phyloP scores from a whole-genome alignment of 2,797 vertebrate species.

The Sebastes reedi region DNA sequence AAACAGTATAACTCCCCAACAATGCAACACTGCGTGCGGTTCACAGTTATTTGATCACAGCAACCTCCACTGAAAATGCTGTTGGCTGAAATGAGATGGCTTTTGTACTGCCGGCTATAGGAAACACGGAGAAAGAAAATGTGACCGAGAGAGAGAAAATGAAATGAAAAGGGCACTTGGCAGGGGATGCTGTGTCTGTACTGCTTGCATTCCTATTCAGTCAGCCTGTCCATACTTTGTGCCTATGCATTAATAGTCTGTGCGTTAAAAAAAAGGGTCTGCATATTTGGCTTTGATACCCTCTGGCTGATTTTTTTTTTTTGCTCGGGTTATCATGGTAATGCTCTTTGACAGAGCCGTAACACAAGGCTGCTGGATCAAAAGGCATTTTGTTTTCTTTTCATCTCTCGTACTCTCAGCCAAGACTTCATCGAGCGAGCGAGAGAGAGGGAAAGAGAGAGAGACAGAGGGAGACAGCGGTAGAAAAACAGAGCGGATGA shows the following conservation, averaged over 20 bases:
- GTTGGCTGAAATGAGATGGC: slow-evolving; percentile 45
- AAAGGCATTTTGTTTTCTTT: slow-evolving; percentile 76
- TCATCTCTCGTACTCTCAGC: slow-evolving; percentile 58
- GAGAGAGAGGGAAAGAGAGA: not conserved
- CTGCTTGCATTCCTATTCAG: slow-evolving; percentile 7
- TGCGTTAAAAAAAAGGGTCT: slow-evolving; percentile 48
- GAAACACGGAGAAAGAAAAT: slow-evolving; percentile 47
- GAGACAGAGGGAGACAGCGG: slow-evolving; percentile 34
- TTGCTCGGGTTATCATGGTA: slow-evolving; percentile 67
- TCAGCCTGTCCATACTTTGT: slow-evolving; percentile 22
- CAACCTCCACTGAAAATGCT: slow-evolving; percentile 42
- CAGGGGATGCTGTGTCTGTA: slow-evolving; percentile 23
- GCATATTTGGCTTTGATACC: slow-evolving; percentile 53
- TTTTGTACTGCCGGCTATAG: slow-evolving; percentile 50
- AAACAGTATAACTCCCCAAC: slow-evolving; percentile 63
- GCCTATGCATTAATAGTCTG: slow-evolving; percentile 45
- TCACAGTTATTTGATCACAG: slow-evolving; percentile 68
- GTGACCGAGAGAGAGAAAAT: slow-evolving; percentile 28
- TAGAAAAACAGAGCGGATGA: slow-evolving; percentile 43
- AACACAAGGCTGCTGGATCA: slow-evolving; percentile 68
- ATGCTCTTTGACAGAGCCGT: slow-evolving; percentile 71
- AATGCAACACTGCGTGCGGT: slow-evolving; percentile 60
- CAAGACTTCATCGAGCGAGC: slow-evolving; percentile 42
- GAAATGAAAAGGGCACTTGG: slow-evolving; percentile 54
- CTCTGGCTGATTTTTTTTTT: slow-evolving; percentile 15